Evolutionary conservation across 2,797 vertebrate species (phyloP).

Genomic region (Lerista edwardsae): DNA sequence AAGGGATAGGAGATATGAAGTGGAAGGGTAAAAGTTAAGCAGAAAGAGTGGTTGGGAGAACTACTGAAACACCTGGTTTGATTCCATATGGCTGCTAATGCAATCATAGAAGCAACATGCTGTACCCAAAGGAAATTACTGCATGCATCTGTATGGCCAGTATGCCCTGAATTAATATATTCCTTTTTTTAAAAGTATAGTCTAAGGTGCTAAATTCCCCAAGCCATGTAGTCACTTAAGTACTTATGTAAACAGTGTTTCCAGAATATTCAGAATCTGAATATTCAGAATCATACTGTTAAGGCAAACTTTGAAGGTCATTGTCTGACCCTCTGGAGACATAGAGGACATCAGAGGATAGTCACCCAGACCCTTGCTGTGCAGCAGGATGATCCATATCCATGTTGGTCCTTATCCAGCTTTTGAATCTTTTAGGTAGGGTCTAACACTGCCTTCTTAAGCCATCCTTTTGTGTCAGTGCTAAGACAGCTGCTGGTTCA

Average conservation of each 20-base stretch:
- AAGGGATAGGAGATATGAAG: constrained; percentile 1
- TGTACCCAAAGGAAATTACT: background rate
- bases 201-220: constrained; percentile 53
- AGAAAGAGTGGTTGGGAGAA: background rate
- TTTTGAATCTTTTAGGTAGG: background rate
- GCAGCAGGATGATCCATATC: background rate
- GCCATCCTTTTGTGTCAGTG: background rate
- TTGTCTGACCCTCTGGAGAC: background rate
- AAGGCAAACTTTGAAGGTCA: background rate
- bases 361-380: background rate
- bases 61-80: background rate
- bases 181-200: constrained; percentile 52
- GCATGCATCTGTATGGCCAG: background rate
- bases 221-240: constrained; percentile 6
- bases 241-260: constrained; percentile 25
- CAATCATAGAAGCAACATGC: background rate
- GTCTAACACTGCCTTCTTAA: background rate
- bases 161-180: constrained; percentile 52
- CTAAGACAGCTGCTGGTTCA: too few relatives aligned
- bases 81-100: background rate
- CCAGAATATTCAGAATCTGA: constrained; percentile 9
- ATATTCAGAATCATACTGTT: background rate
- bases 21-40: background rate
- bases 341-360: too few relatives aligned
- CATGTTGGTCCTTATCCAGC: background rate